Evolutionary conservation across 2,113 vertebrate genomes (phyloP).

Genomic region (Bubo scandiacus): DNA sequence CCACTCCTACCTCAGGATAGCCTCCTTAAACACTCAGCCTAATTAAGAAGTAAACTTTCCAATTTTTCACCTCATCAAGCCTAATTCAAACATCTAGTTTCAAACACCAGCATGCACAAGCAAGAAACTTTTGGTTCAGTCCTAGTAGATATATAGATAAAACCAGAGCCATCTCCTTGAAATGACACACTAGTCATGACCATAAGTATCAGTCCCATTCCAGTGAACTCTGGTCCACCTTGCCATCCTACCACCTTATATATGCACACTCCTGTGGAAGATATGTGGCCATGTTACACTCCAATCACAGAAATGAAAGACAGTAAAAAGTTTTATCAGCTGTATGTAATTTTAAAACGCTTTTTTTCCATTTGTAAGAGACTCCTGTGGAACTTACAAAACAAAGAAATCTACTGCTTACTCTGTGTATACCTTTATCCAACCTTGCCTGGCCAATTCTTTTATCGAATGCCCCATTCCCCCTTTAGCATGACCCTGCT

Average conservation of each 20-base stretch:
- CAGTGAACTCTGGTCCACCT: neutral
- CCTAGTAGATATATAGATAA: neutral
- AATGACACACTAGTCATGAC: neutral
- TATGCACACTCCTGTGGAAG: neutral
- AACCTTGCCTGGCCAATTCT: neutral
- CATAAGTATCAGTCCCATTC: neutral
- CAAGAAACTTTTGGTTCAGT: neutral
- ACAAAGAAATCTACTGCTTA: neutral
- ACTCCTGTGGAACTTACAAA: neutral
- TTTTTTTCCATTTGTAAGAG: neutral
- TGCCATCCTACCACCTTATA: neutral
- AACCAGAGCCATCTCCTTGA: neutral
- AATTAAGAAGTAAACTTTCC: neutral
- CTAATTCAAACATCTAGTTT: neutral
- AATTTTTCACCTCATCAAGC: neutral
- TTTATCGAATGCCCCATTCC: neutral
- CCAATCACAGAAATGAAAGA: neutral
- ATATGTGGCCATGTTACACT: fast-evolving
- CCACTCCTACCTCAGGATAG: neutral
- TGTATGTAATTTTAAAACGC: neutral
- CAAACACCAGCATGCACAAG: neutral
- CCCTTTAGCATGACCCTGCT: neutral
- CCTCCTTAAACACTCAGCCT: neutral
- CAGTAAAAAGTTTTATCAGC: neutral
- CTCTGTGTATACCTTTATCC: neutral